Percentiles rank a stretch among this genome's conserved stretches.
phyloP scores from a whole-genome alignment of 2,888 invertebrate genomes.

The Tineola bisselliella region DNA sequence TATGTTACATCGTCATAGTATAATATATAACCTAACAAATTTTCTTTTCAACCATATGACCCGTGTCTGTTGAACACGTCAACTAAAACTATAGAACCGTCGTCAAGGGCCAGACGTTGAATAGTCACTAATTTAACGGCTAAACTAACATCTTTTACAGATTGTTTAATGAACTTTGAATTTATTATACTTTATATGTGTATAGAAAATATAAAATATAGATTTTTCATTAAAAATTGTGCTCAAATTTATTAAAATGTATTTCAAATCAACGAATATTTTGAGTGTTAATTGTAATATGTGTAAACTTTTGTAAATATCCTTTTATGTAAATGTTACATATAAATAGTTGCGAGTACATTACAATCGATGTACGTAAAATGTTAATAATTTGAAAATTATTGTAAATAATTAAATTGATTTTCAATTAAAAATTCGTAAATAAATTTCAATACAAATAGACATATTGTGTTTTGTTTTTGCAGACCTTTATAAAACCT shows the following conservation, averaged over 20 bases:
- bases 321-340: background rate
- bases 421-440: constrained; percentile 2
- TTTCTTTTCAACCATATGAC: background rate
- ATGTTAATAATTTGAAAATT: background rate
- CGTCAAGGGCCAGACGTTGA: no score
- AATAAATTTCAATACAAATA: background rate
- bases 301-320: background rate
- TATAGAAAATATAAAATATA: background rate
- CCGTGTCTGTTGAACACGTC: background rate
- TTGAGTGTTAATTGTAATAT: background rate
- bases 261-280: background rate
- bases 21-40: no score
- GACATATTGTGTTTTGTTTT: background rate
- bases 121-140: no score
- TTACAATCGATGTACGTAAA: background rate
- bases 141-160: no score
- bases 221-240: background rate
- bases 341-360: background rate
- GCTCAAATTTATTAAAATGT: background rate
- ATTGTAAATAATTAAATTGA: constrained; percentile 3
- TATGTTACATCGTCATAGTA: background rate
- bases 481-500: background rate
- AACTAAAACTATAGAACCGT: no score
- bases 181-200: no score
- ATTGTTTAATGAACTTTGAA: no score